Evolutionary conservation across 2,888 invertebrate species (phyloP), one percentile per base, ranked within the genome.

Genomic region (Eumacrocentrus americanus): DNA sequence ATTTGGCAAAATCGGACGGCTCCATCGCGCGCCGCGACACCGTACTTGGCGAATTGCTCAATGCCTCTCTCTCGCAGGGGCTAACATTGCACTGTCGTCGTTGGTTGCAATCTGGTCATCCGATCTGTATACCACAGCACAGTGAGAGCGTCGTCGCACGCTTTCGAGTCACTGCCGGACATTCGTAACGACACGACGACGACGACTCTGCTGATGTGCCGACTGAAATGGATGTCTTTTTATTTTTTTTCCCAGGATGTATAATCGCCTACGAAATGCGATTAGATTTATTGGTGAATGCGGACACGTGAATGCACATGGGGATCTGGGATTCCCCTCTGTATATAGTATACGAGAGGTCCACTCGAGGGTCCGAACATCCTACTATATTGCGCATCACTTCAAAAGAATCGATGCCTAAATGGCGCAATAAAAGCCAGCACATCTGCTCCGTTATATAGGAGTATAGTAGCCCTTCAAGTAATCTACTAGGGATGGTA

Each of bases 1-100:
- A 77, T 77, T 76, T 76, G 78, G 77, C 65, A 70, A 76, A 78
- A 78, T 77, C 77, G 72, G 72, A 74, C 74, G 72, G 74, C 75
- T 74, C 73, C 73, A 75, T 75, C 73, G 68, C 37, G 64, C 70
- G 68, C 61, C 65, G 61, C 60, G 61, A 68, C 65, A 62, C 72
- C 74, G 69, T 74, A 75, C 73, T 74, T 73, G 75, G 76, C 71
- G 71, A 73, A 76, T 75, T 72, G 75, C 77, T 76, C 76, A 73
- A 76, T 72, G 72, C 66, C 68, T 58, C 59, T 61, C 62, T 67
- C 58, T 62, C 60, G 61, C 34, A 20, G 38, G 35, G 14, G 23
- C 18, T 7, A 52, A 48, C n/a, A n/a, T n/a, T n/a, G n/a, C n/a
- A n/a, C n/a, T n/a, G 12, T 14, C 20, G 46, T 47, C 46, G 20